Evolutionary conservation across 92 coral and sea anemone species (phyloP), one percentile per base, ranked within the genome.

Genomic region (Micromussa lordhowensis): DNA sequence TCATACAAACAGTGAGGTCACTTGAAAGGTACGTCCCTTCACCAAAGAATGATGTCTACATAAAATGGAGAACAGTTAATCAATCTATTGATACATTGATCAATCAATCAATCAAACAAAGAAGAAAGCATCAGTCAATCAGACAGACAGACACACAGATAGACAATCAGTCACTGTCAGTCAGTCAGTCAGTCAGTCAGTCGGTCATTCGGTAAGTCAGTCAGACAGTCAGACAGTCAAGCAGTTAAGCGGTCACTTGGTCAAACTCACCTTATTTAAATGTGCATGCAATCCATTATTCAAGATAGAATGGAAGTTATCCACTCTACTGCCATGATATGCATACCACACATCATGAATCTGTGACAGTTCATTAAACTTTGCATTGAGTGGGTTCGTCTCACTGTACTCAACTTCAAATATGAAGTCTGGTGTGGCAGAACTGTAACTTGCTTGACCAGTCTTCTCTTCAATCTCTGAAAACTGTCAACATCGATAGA

Each of bases 21-120:
- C 98, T 98, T n/a, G 99, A 98, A 49, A 98, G 77, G 81, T 98
- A 98, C 1, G 98, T 98, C 31, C 99, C 99, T 78, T 98, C 99
- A 32, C 99, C 99, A 92, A 94, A 98, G 26, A 96, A 90, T 22
- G 99, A 98, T 66, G 94, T 98, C 99, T 98, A 88, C 9, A 74
- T 55, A 63, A 71, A 26, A 64, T 64, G 29, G 44, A 59, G 7
- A 29, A 53, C 34, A 2, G 49, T 88, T 30, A 40, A 18, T 22
- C 34, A 5, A 19, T 30, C 40, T 17, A 10, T 8, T 35, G 9
- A 44, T 44, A 7, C 13, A 44, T 44, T 13, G 10, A 44, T 8
- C 13, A 44, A 44, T 14, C 75, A 70, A 8, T 30, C 28, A 29
- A 18, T 57, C 36, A 1, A 22, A 82, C 77, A 26, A 19, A 2